These are phyloP conservation scores for Gobio gobio DNA, from an alignment of 2,113 vertebrate species.

Conservation along the genomic window DNA sequence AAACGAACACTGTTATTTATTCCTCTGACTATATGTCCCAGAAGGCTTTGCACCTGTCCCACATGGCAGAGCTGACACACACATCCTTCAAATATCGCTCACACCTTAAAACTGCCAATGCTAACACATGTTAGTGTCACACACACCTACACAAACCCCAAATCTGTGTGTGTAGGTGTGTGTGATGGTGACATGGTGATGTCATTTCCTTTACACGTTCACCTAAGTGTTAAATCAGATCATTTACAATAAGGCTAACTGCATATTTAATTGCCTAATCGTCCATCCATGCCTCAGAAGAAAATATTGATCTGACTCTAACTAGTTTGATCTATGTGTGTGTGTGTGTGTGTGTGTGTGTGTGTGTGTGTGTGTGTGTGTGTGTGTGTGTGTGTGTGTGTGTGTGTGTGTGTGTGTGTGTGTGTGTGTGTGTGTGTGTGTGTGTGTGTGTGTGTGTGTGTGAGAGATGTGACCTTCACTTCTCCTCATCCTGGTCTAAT, in stretches of 20 bases:
- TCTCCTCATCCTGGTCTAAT: slow-evolving; percentile 3
- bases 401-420: background rate
- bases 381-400: background rate
- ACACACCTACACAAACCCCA: background rate
- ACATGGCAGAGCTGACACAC: slow-evolving; percentile 14
- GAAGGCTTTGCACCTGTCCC: slow-evolving; percentile 30
- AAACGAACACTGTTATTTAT: background rate
- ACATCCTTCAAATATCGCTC: background rate
- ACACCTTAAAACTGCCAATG: slow-evolving; percentile 25
- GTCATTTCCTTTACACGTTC: slow-evolving; percentile 1
- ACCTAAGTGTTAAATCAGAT: slow-evolving; percentile 1
- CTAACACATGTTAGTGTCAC: background rate
- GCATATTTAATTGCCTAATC: background rate
- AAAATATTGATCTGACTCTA: slow-evolving; percentile 3
- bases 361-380: background rate
- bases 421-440: background rate
- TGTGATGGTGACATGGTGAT: background rate
- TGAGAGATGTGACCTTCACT: background rate
- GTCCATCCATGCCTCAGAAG: background rate
- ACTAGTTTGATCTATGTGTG: background rate
- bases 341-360: background rate
- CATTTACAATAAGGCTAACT: background rate
- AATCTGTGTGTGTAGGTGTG: background rate
- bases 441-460: background rate
- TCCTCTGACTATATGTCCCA: slow-evolving; percentile 34